Evolutionary conservation across 2,888 invertebrate species (phyloP).

Genomic region (Metallyticus violacea): DNA sequence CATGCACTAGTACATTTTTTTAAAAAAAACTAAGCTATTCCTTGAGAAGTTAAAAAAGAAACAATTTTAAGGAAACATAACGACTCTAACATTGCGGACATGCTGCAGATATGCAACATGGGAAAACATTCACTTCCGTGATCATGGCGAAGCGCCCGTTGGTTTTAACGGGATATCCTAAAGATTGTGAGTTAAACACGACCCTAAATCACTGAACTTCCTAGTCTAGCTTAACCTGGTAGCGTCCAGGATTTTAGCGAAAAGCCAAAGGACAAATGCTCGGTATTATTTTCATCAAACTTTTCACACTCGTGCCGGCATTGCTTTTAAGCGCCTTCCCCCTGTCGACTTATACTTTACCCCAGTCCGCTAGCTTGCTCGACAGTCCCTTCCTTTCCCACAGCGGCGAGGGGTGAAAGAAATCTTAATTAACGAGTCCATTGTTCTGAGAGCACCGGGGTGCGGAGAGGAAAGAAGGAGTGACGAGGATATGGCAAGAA

Average conservation of each 20-base stretch:
- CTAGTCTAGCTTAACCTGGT: background rate
- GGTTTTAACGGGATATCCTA: background rate
- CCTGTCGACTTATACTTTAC: background rate
- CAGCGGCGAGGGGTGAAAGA: conserved; percentile 50
- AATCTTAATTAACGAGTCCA: conserved; percentile 77
- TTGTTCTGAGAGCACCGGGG: conserved; percentile 66
- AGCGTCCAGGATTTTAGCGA: background rate
- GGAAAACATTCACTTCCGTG: too few species aligned
- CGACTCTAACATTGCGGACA: too few species aligned
- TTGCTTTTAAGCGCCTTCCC: conserved; percentile 21
- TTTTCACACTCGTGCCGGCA: conserved; percentile 11
- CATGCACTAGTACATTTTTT: too few species aligned
- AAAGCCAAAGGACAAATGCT: background rate
- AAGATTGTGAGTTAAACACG: background rate
- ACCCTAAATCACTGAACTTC: background rate
- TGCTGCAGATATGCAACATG: too few species aligned
- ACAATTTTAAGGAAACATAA: too few species aligned
- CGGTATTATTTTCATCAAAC: conserved; percentile 3
- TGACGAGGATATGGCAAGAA: background rate
- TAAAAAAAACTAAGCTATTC: too few species aligned
- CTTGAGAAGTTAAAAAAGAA: too few species aligned
- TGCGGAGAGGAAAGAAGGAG: conserved; percentile 19
- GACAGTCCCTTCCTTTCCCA: conserved; percentile 2
- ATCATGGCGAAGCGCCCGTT: too few species aligned
- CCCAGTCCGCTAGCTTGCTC: background rate